Evolutionary conservation across 1,140 invertebrate genomes (phyloP).

Genomic region (Thaumetopoea pityocampa): DNA sequence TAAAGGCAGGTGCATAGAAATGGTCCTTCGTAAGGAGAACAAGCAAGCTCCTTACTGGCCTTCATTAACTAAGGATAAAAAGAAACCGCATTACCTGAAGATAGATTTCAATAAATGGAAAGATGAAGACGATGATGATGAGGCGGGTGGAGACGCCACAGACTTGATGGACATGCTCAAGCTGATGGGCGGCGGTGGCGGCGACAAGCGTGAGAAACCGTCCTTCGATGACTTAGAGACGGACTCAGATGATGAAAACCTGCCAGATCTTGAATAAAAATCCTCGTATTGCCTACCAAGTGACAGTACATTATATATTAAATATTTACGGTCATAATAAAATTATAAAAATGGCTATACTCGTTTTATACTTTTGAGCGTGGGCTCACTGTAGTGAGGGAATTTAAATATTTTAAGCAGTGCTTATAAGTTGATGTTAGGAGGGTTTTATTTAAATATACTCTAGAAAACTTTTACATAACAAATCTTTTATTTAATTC

Average conservation of each 20-base stretch:
- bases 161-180: slow-evolving; percentile 57
- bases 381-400: too few relatives aligned
- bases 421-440: too few relatives aligned
- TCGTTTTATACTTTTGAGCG: slow-evolving; percentile 10
- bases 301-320: slow-evolving; percentile 68
- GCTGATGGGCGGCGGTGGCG: slow-evolving; percentile 47
- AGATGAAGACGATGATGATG: slow-evolving; percentile 85
- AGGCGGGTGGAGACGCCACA: slow-evolving; percentile 34
- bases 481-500: too few relatives aligned
- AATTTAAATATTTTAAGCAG: too few relatives aligned
- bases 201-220: slow-evolving; percentile 52
- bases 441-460: too few relatives aligned
- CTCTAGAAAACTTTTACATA: too few relatives aligned
- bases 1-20: slow-evolving; percentile 87
- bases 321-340: slow-evolving; percentile 72
- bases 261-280: slow-evolving; percentile 67
- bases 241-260: slow-evolving; percentile 67
- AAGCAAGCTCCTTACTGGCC: slow-evolving; percentile 89
- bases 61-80: slow-evolving; percentile 89
- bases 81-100: slow-evolving; percentile 96
- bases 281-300: slow-evolving; percentile 38
- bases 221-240: slow-evolving; percentile 64
- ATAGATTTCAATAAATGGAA: slow-evolving; percentile 98
- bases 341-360: slow-evolving; percentile 29
- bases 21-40: slow-evolving; percentile 81